Evolutionary conservation across 2,888 invertebrate species (phyloP), one percentile per base, ranked within the genome.

Genomic region (Bhutanitis thaidina): DNA sequence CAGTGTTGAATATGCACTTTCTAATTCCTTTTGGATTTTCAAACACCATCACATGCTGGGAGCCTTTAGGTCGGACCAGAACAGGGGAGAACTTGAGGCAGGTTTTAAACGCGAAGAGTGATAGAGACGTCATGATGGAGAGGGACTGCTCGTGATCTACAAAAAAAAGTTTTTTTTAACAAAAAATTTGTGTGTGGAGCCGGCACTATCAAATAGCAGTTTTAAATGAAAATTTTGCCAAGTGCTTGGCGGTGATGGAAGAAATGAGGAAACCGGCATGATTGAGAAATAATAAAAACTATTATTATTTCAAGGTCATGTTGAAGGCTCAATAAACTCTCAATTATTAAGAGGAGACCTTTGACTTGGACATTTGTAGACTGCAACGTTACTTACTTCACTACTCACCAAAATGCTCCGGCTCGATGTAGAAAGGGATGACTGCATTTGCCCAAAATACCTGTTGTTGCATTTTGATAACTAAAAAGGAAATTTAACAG

Each of bases 51-150:
- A 81, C 79, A 8, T 84, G 85, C 0, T 74, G 63, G 0, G 53
- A 29, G 0, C 40, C 57, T 0, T 12, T 5, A 0, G 85, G 86
- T 0, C 61, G 46, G 0, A 59, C 61, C 66, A 84, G 64, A 0
- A 77, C 74, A 0, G 88, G 88, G 0, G 56, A 57, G 57, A 89
- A 87, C 52, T 85, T 80, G 0, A 89, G 27, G 29, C 88, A 89
- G 0, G 83, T 81, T 51, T 77, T 77, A 47, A 71, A 78, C 0
- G 77, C 67, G 46, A 88, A 77, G 36, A 58, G 53, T 0, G 79
- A 64, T 0, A 88, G 58, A 0, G 79, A 57, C 0, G 64, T 67
- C 66, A 80, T 67, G 1, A 88, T 84, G 0, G 62, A 45, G 0
- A 69, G 12, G 0, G 68, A 38, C 40, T 88, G 87, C 25, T 86